phyloP scores from a whole-genome alignment of 1,140 invertebrate genomes.

The Zaprionus vittiger region DNA sequence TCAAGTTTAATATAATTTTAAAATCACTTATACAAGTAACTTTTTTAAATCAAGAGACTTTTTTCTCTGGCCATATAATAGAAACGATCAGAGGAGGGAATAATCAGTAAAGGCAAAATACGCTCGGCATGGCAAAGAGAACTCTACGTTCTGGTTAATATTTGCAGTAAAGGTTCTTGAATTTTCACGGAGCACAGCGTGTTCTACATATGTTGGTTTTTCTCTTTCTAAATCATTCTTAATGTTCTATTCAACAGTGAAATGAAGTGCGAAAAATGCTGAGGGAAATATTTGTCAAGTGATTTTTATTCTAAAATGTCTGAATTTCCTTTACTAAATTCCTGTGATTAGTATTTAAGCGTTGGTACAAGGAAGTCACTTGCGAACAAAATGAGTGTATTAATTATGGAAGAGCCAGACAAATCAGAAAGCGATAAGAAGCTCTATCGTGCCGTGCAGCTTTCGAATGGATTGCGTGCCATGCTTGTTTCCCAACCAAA shows the following conservation, averaged over 20 bases:
- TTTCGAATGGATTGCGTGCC: conserved; percentile 55
- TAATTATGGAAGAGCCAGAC: conserved; percentile 42
- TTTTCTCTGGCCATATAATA: no score
- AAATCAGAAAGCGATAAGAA: conserved; percentile 62
- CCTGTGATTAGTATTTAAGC: conserved; percentile 17
- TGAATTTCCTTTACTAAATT: conserved; percentile 39
- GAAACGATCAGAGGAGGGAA: no score
- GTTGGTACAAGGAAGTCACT: conserved; percentile 25
- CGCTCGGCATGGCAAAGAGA: no score
- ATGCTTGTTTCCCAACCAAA: conserved; percentile 55
- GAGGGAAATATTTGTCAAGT: conserved; percentile 65
- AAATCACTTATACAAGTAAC: conserved; percentile 83
- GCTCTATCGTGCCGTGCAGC: conserved; percentile 37
- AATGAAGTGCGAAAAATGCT: conserved; percentile 68
- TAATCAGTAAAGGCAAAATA: no score
- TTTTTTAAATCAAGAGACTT: conserved; percentile 87
- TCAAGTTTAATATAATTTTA: no score
- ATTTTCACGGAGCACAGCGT: no score
- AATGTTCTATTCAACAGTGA: conserved; percentile 65
- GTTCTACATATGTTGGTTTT: no score
- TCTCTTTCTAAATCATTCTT: background rate
- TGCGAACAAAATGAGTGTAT: background rate
- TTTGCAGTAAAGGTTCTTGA: no score
- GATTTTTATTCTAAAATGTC: conserved; percentile 58
- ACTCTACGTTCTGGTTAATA: no score